Evolutionary conservation across 2,113 vertebrate species (phyloP).

Genomic region (Andinoacara biseriatus): DNA sequence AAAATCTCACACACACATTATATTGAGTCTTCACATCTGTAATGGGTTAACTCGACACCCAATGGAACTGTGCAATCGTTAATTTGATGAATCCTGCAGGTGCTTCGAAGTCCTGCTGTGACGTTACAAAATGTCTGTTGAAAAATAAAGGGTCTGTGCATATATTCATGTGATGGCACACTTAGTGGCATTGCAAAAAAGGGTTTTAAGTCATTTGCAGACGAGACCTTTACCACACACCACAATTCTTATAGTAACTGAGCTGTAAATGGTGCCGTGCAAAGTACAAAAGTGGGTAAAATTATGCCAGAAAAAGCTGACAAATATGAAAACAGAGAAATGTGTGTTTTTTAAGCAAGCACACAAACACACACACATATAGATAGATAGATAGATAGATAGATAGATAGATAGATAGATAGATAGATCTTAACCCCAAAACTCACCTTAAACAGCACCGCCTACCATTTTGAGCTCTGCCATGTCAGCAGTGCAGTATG

Average conservation of each 20-base stretch:
- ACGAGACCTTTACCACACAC: not conserved
- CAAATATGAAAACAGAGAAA: not conserved
- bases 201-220: not conserved
- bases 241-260: constrained; percentile 1
- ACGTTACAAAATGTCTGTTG: not conserved
- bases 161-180: not conserved
- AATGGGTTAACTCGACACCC: not conserved
- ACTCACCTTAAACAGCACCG: constrained; percentile 67
- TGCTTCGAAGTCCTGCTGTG: not conserved
- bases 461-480: constrained; percentile 66
- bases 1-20: not conserved
- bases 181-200: not conserved
- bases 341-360: not conserved
- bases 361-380: not conserved
- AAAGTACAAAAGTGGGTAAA: not conserved
- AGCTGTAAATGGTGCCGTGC: not conserved
- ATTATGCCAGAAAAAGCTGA: not conserved
- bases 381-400: not conserved
- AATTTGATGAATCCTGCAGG: not conserved
- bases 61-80: not conserved
- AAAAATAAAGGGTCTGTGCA: no score
- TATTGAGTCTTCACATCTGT: not conserved
- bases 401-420: not conserved
- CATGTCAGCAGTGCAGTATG: constrained; percentile 68
- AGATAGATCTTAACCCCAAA: constrained; percentile 58